phyloP scores from a whole-genome alignment of 2,797 vertebrate genomes.

The Arrhamphus sclerolepis region DNA sequence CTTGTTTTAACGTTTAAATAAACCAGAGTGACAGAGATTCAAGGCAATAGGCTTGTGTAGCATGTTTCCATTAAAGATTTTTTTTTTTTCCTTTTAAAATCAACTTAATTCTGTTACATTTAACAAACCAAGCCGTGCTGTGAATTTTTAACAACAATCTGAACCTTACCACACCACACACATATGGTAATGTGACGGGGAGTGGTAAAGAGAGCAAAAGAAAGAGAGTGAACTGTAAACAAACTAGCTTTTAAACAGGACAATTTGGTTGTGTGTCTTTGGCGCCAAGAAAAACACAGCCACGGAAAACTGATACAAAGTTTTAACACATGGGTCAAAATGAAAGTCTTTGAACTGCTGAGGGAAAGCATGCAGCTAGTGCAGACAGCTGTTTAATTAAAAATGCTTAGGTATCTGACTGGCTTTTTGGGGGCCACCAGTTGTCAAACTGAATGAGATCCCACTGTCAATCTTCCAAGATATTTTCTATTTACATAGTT shows the following conservation, averaged over 20 bases:
- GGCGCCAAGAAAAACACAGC: conserved; percentile 85
- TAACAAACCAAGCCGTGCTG: conserved; percentile 37
- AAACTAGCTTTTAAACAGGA: conserved; percentile 86
- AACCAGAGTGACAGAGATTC: conserved; percentile 31
- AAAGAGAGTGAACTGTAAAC: conserved; percentile 80
- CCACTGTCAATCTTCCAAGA: conserved; percentile 73
- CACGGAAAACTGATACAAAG: conserved; percentile 84
- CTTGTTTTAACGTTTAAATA: conserved; percentile 71
- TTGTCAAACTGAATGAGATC: conserved; percentile 80
- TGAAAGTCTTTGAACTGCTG: conserved; percentile 77
- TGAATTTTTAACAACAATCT: conserved; percentile 55
- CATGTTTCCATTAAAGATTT: conserved; percentile 31
- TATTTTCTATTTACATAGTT: conserved; percentile 73
- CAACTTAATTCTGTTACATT: conserved; percentile 38
- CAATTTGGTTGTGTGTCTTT: conserved; percentile 77
- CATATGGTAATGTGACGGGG: conserved; percentile 68
- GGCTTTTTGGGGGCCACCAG: conserved; percentile 70
- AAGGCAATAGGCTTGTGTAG: conserved; percentile 7
- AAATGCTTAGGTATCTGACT: conserved; percentile 79
- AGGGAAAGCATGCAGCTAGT: conserved; percentile 55
- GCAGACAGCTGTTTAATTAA: conserved; percentile 83
- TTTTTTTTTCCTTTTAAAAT: conserved; percentile 13
- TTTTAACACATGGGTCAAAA: conserved; percentile 85
- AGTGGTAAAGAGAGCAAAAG: conserved; percentile 36
- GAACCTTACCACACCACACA: conserved; percentile 65